Base-by-base conservation (phyloP, 2,888 invertebrate genomes). In the Lasioglossum calceatum region DNA sequence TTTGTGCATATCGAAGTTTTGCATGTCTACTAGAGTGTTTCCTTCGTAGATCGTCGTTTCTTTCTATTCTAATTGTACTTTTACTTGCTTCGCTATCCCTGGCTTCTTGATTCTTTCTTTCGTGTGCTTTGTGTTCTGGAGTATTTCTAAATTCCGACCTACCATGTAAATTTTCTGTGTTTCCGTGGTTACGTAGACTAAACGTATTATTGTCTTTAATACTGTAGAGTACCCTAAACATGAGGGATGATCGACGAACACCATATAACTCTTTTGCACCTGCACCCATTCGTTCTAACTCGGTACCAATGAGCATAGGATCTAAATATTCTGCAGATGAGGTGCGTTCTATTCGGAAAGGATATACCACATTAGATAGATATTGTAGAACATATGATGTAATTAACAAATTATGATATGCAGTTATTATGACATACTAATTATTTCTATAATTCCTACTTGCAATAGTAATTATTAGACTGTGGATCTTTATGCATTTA, bases 211-310 rank as follows among this genome's bases (percentile, higher is more conserved):
- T 95, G 83, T 93, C 94, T 78, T 94, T 95, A 61, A 95, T 94
- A 86, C 93, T 94, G 89, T 96, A 96, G 44, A 97, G 95, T 84
- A 97, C 95, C 92, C 96, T 97, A 85, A 96, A 96, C 91, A 97
- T 97, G 92, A 97, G 96, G 27, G 97, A 95, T 94, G 96, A 96
- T 95, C 96, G 95, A 93, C 96, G 96, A 91, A 97, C 93, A 91
- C 96, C 96, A 95, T 96, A 96, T 39, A 95, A 94, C 85, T 96
- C 96, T 75, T 96, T 96, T 70, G 96, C 96, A 79, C 92, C 94
- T 23, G 94, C 91, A 78, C 93, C 94, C 54, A 94, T 94, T 27
- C 94, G 92, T 77, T 94, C 93, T 42, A 95, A 91, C 81, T 95
- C 95, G 81, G 93, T 95, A n/a, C 94, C 94, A 81, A 95, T 94